These are phyloP conservation scores for Emesis russula DNA, from an alignment of 2,888 invertebrate species.

Conservation along the genomic window DNA sequence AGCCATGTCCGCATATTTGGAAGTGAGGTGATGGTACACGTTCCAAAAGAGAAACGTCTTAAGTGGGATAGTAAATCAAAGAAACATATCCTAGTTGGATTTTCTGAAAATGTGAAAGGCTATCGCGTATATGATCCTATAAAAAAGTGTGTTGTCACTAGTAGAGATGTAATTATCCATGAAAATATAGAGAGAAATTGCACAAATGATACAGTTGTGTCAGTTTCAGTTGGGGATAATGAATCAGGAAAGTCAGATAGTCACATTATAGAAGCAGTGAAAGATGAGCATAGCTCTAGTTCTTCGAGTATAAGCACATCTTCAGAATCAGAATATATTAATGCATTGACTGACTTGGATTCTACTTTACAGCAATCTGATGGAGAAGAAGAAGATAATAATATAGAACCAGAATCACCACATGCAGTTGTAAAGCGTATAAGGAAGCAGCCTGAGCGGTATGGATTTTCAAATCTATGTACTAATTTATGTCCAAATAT, in stretches of 20 bases:
- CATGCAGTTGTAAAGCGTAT: neutral
- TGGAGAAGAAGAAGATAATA: neutral
- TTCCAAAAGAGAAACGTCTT: too few relatives aligned
- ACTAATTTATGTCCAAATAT: neutral
- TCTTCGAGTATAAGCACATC: too few relatives aligned
- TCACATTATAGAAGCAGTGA: neutral
- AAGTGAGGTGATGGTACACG: too few relatives aligned
- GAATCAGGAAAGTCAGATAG: neutral
- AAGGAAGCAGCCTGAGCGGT: neutral
- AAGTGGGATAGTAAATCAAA: too few relatives aligned
- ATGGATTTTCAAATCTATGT: neutral
- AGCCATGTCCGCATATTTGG: too few relatives aligned
- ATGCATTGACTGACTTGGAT: neutral
- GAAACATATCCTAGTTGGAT: too few relatives aligned
- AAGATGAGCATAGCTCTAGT: neutral
- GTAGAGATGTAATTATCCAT: constrained; percentile 21
- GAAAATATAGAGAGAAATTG: neutral
- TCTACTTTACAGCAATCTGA: neutral
- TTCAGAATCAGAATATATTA: neutral
- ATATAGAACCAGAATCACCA: too few relatives aligned
- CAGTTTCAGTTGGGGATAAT: neutral
- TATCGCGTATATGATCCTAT: constrained; percentile 65
- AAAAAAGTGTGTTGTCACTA: neutral
- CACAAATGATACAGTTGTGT: neutral
- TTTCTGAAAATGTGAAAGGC: too few relatives aligned